Conservation (phyloP, 2,797 vertebrate species). For the Thaleichthys pacificus region DNA sequence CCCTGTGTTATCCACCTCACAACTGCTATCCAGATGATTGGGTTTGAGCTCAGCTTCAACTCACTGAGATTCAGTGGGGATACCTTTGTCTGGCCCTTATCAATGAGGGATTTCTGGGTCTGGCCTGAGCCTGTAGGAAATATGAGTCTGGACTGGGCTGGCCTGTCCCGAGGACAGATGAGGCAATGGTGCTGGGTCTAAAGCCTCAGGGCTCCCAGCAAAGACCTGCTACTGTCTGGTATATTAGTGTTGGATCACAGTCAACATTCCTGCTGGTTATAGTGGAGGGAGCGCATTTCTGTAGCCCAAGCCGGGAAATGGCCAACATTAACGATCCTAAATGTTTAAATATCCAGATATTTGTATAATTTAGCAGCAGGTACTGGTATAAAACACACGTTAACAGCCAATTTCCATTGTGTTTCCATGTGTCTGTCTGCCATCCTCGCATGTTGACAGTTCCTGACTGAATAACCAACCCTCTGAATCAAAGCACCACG, state of each 20-base stretch:
- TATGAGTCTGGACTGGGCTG: constrained; percentile 25
- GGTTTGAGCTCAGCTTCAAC: constrained; percentile 32
- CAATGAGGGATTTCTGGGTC: constrained; percentile 14
- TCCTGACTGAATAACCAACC: constrained; percentile 53
- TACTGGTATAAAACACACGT: constrained; percentile 36
- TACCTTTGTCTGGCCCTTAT: background rate
- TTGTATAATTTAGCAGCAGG: constrained; percentile 35
- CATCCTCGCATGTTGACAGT: constrained; percentile 40
- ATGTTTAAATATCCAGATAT: constrained; percentile 14
- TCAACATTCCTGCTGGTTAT: constrained; percentile 55
- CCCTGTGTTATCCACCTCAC: constrained; percentile 25
- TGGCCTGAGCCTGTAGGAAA: constrained; percentile 53
- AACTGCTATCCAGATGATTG: constrained; percentile 50
- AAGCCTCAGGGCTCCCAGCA: constrained; percentile 56
- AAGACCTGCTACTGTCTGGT: constrained; percentile 67
- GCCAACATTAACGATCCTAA: constrained; percentile 10
- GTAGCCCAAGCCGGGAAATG: constrained; percentile 23
- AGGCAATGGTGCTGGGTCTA: constrained; percentile 51
- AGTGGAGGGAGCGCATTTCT: constrained; percentile 41
- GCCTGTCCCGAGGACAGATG: constrained; percentile 72
- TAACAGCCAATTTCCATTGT: background rate
- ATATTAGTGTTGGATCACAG: constrained; percentile 74
- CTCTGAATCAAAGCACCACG: constrained; percentile 54
- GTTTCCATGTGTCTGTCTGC: constrained; percentile 22
- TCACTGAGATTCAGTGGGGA: background rate